Conservation (phyloP, 1,140 invertebrate species). For the Drosophila sturtevanti region DNA sequence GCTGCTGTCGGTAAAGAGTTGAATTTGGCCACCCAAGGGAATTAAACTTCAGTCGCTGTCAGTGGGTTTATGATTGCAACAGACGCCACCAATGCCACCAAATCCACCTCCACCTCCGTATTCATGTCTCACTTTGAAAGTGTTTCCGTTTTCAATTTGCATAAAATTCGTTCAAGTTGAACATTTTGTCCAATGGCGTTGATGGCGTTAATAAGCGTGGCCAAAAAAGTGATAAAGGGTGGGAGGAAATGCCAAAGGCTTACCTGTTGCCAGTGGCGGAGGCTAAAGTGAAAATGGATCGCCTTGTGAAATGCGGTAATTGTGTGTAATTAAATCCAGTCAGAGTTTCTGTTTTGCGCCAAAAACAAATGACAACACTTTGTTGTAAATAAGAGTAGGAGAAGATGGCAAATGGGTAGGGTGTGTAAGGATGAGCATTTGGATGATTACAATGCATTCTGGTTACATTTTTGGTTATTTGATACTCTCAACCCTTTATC, state of each 20-base stretch:
- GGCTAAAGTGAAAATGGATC: slow-evolving; percentile 76
- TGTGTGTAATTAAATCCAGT: slow-evolving; percentile 81
- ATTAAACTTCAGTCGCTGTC: slow-evolving; percentile 10
- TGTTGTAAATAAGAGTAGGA: slow-evolving; percentile 9
- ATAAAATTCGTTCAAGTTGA: slow-evolving; percentile 67
- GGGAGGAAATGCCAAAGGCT: slow-evolving; percentile 1
- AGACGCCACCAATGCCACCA: slow-evolving; percentile 19
- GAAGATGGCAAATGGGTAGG: slow-evolving; percentile 19
- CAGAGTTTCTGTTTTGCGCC: slow-evolving; percentile 24
- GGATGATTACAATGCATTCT: slow-evolving; percentile 14
- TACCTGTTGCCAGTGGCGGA: slow-evolving; percentile 71
- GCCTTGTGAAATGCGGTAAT: slow-evolving; percentile 76
- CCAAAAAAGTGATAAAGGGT: slow-evolving; percentile 11
- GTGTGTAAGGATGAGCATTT: not conserved
- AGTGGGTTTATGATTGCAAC: slow-evolving; percentile 52
- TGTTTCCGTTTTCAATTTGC: slow-evolving; percentile 82
- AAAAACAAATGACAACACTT: slow-evolving; percentile 74
- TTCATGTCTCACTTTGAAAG: slow-evolving; percentile 57
- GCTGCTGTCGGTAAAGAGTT: slow-evolving; percentile 43
- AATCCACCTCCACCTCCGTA: not conserved
- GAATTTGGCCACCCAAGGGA: slow-evolving; percentile 40
- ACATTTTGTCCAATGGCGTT: slow-evolving; percentile 43
- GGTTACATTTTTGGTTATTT: slow-evolving; percentile 32
- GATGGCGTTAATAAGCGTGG: slow-evolving; percentile 71
- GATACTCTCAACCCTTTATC: slow-evolving; percentile 54